These are phyloP conservation scores for Trichacis sp. DNA, from an alignment of 2,888 invertebrate species.

Conservation along the genomic window DNA sequence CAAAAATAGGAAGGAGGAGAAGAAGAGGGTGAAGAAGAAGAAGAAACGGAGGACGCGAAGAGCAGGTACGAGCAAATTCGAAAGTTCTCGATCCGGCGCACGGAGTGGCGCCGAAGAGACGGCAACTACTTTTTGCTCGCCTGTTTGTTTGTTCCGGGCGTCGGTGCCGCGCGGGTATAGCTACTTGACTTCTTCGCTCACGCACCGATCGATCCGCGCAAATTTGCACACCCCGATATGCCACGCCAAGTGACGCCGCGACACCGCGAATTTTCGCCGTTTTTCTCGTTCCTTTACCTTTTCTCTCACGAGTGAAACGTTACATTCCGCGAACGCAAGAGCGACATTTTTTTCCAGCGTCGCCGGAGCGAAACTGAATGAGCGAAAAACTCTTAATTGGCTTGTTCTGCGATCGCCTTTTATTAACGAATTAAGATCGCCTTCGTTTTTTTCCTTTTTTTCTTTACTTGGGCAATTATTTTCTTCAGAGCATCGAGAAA, in stretches of 20 bases:
- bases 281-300: constrained; percentile 42
- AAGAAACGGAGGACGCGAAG: not conserved
- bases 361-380: constrained; percentile 42
- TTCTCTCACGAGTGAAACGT: constrained; percentile 13
- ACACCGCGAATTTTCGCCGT: constrained; percentile 53
- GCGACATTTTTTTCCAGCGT: not conserved
- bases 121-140: constrained; percentile 55
- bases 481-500: not conserved
- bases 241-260: constrained; percentile 50
- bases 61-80: constrained; percentile 38
- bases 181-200: constrained; percentile 48
- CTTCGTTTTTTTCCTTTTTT: not conserved
- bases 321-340: constrained; percentile 19
- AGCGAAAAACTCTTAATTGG: constrained; percentile 56
- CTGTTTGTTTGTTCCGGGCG: constrained; percentile 60
- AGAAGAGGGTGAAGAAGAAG: too few species aligned
- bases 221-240: constrained; percentile 57
- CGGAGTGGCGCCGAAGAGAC: constrained; percentile 59
- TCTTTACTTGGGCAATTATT: too few species aligned
- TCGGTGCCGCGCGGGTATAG: constrained; percentile 50
- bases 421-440: constrained; percentile 1
- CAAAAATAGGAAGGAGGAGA: too few species aligned
- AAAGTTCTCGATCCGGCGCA: constrained; percentile 49
- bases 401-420: constrained; percentile 44
- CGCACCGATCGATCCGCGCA: constrained; percentile 58